Base-by-base conservation (phyloP, 1,140 invertebrate species). In the Diorhabda sublineata region DNA sequence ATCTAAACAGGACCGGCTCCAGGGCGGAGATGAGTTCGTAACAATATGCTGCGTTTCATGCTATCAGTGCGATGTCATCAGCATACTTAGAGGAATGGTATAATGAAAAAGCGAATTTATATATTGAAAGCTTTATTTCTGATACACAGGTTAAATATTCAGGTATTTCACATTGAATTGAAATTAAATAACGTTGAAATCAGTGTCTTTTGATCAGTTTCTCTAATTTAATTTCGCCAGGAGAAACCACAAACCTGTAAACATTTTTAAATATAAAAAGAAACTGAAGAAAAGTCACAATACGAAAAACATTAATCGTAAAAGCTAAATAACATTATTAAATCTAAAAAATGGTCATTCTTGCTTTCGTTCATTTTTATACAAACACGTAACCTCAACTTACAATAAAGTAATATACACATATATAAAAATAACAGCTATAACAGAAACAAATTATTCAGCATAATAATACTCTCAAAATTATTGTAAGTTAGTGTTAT, bases 41-140 rank as follows among this genome's bases (percentile, higher is more conserved):
- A 26, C 26, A 26, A 26, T 26, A 26, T 26, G 26, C 26, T 26
- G 26, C 26, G 26, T 26, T 26, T 26, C 26, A 26, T 26, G 26
- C 26, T 26, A 1, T 26, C 26, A 26, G 26, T 26, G 26, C 26
- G 26, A 26, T 26, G 26, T 26, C 26, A 26, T 26, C 26, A 26
- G 26, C 26, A 26, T 26, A 26, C 26, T 26, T 26, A 26, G 26
- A 26, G 26, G 26, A 26, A 26, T 26, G 26, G 26, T 26, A 26
- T 26, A 26, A 59, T 9, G 2, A 42, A 59, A 59, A 26, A 11
- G 26, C n/a, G 52, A 45, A 45, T 41, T 63, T 61, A 64, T 74
- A 67, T 77, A 77, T 71, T 77, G 74, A 77, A 75, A 77, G 75
- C 75, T 77, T 77, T 76, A 74, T 74, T 70, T 72, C 74, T 69